These are phyloP conservation scores for Ophion obscuratus DNA, from an alignment of 2,888 invertebrate genomes.

Conservation along the genomic window DNA sequence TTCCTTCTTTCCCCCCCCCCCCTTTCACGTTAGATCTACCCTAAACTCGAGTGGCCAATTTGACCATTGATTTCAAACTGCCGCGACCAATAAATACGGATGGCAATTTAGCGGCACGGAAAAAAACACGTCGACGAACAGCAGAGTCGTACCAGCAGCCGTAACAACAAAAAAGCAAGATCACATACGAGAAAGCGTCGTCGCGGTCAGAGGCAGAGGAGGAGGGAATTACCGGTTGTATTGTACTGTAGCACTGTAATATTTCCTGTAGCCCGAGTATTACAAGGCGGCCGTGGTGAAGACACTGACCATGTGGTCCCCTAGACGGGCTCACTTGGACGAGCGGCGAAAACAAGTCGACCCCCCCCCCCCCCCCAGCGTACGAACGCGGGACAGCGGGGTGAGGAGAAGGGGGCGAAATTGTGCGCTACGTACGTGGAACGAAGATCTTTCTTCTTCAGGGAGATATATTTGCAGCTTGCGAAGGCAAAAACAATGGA, in stretches of 20 bases:
- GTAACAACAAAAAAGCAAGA: not conserved
- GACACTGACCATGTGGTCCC: not conserved
- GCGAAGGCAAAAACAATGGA: too few relatives aligned
- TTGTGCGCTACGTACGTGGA: conserved; percentile 56
- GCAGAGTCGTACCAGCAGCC: too few relatives aligned
- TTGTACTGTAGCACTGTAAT: conserved; percentile 26
- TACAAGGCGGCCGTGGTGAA: conserved; percentile 12
- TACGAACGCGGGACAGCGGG: conserved; percentile 59
- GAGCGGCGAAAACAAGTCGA: conserved; percentile 65
- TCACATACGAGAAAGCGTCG: conserved; percentile 12
- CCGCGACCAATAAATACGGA: too few relatives aligned
- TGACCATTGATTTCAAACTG: too few relatives aligned
- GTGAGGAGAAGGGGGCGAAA: conserved; percentile 64
- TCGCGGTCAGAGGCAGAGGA: conserved; percentile 37
- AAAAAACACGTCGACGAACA: too few relatives aligned
- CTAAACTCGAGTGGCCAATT: too few relatives aligned
- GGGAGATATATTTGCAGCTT: conserved; percentile 34
- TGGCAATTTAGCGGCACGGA: too few relatives aligned
- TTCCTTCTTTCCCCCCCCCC: too few relatives aligned
- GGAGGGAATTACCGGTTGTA: conserved; percentile 60
- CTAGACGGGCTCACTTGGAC: conserved; percentile 1
- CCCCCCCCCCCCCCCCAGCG: conserved; percentile 49
- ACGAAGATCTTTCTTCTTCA: conserved; percentile 28
- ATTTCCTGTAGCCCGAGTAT: conserved; percentile 22
- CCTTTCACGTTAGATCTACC: too few relatives aligned